Evolutionary conservation across 2,797 vertebrate genomes (phyloP), one percentile per base, ranked within the genome.

Genomic region (Valencia hispanica): DNA sequence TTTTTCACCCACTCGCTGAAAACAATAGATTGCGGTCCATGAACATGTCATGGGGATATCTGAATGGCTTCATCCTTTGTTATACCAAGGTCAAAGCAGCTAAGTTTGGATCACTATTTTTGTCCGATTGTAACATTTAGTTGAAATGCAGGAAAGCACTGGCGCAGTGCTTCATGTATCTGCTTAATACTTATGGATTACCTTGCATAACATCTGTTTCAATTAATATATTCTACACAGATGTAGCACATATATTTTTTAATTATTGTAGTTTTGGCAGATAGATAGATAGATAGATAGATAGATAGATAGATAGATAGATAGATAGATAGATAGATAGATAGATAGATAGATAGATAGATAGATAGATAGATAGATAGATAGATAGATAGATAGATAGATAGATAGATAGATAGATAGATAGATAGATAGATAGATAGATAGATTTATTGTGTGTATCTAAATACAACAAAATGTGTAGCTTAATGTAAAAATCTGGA

Each of bases 291-390:
- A 41, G 45, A 14, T 47, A 47, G 45, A 14, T 11, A 47, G 45
- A 14, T 47, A 47, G 45, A 14, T 47, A 47, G 39, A 8, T 41
- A 41, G 39, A 8, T 41, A 41, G 39, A 8, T 41, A 41, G 39
- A 41, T 41, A 41, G 39, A 41, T 41, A 41, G 39, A 41, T 41
- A 41, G 39, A 41, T 41, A 30, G 53, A 68, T 68, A n/a, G 51
- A 72, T 68, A 47, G 79, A 71, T 74, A 71, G 11, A 39, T 73
- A 41, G 39, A 41, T 41, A 41, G 39, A 41, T 41, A 41, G 39
- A 41, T 41, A 41, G 39, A 41, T 41, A 41, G 50, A 25, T 10
- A 10, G 50, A 53, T n/a, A 53, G 50, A 53, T n/a, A 53, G 50
- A 53, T n/a, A 53, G 50, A 51, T 25, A 51, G 50, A 51, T 25